Evolutionary conservation across 2,113 vertebrate genomes (phyloP), one percentile per base, ranked within the genome.

Genomic region (Cheilinus undulatus): DNA sequence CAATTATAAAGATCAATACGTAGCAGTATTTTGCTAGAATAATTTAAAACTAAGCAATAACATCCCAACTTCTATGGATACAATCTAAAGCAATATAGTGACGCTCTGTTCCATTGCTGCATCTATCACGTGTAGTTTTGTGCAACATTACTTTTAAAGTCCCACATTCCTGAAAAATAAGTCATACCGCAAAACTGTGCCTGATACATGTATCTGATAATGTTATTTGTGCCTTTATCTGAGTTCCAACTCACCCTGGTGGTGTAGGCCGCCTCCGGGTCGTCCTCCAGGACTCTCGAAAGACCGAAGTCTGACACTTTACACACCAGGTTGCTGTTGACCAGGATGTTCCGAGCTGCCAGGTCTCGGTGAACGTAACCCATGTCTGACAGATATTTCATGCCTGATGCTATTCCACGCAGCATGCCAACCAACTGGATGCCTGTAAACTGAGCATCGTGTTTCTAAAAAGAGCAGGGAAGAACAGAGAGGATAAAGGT

Each of bases 371-470:
- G 97, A 54, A 99, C 97, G 3, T 99, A 99, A 82, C 97, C 98
- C 97, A 99, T 99, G 84, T 99, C 97, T 5, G 97, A 98, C 75
- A 99, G 92, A 75, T 99, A 99, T 91, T 99, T 99, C 97, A 99
- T 99, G 50, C 97, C 97, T 0, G 97, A 98, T 71, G 96, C 97
- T 15, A 99, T 99, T 84, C 97, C 97, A 26, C 97, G 96, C 54
- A 99, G 95, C 95, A 99, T 99, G 60, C 97, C 97, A 50, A 99
- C 97, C 92, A 99, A 56, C 95, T 99, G 97, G 89, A 99, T 99
- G 27, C 96, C 97, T 4, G 97, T 99, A 84, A 99, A 99, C 93
- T 99, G 97, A 73, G 97, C 97, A 61, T 99, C 97, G 0, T 99
- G 96, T 87, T 97, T 99, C 97, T 99, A n/a, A 20, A 34, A n/a